Evolutionary conservation across 2,888 invertebrate genomes (phyloP), one percentile per base, ranked within the genome.

Genomic region (Drosophila subquinaria): DNA sequence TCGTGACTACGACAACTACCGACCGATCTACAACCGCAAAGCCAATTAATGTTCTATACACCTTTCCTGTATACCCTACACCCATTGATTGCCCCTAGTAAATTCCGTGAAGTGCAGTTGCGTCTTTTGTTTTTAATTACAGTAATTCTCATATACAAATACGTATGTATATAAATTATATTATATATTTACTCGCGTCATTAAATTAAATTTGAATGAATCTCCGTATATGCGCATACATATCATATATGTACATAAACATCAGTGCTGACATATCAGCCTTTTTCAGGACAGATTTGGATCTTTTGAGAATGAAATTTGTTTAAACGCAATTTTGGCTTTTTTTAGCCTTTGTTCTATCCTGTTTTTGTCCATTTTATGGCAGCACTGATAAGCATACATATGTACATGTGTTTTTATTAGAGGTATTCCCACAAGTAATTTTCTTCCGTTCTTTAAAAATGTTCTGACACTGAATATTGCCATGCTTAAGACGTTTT

Each of bases 1-100:
- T 78, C 78, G 78, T 78, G 78, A 78, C 78, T 76, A 78, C 81
- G 68, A 80, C 80, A 76, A 78, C 76, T 59, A 63, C 50, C 45
- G 38, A 63, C 50, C 45, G 38, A 47, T 47, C 40, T 43, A 55
- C 64, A 38, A 27, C 43, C 36, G 20, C 47, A 65, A 15, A 53
- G 40, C 23, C 43, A 47, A 40, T 45, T 6, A 15, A 63, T 45
- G 20, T 8, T 43, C n/a, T 47, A 23, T 64, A 38, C 42, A 36
- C 47, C 52, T 47, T 42, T 36, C 40, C 40, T 47, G 33, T 15
- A 60, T 60, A 55, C 62, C 55, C 75, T 63, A 56, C 53, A 35
- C 23, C 10, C 15, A 30, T 30, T 5, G 15, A 30, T 30, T 40
- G 15, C 50, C 33, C 13, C 15, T 33, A 15, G 8, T 35, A 17